A percentile compares a stretch with the other conserved stretches of the same genome.
phyloP scores from a whole-genome alignment of 2,888 invertebrate genomes.

The Anthrax anthrax region DNA sequence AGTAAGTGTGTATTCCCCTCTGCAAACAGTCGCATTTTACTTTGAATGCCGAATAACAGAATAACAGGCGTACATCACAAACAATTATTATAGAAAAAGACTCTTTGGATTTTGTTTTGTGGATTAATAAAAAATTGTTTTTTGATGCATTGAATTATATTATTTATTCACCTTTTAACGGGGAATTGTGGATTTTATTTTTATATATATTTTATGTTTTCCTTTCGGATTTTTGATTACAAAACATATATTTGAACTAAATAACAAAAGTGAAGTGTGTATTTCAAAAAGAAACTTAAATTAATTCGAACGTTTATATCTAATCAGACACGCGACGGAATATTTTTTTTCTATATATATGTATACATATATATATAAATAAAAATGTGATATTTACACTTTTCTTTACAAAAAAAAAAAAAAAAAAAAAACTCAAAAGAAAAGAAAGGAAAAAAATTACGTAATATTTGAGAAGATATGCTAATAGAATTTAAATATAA shows the following conservation, averaged over 20 bases:
- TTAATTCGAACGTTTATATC: not conserved
- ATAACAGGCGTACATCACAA: constrained; percentile 9
- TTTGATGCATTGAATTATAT: not conserved
- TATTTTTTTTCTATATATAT: too few relatives aligned
- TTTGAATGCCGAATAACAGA: constrained; percentile 14
- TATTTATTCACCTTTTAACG: not conserved
- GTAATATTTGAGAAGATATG: too few relatives aligned
- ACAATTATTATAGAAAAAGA: constrained; percentile 7
- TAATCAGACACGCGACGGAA: too few relatives aligned
- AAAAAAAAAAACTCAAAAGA: too few relatives aligned
- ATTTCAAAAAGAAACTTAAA: not conserved
- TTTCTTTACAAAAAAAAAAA: too few relatives aligned
- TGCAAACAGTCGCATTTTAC: constrained; percentile 36
- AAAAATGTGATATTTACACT: too few relatives aligned
- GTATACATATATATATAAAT: too few relatives aligned
- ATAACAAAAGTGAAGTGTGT: not conserved
- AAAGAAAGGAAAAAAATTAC: too few relatives aligned
- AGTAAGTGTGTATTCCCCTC: constrained; percentile 37
- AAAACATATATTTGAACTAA: not conserved
- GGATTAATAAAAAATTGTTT: constrained; percentile 2
- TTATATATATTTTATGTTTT: not conserved
- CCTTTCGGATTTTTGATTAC: not conserved
- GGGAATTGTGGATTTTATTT: not conserved
- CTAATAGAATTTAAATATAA: too few relatives aligned
- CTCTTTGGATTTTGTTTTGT: constrained; percentile 9